A percentile compares a stretch with the other conserved stretches of the same genome.
Conservation (phyloP, 2,888 invertebrate species). For the Tipula unca region DNA sequence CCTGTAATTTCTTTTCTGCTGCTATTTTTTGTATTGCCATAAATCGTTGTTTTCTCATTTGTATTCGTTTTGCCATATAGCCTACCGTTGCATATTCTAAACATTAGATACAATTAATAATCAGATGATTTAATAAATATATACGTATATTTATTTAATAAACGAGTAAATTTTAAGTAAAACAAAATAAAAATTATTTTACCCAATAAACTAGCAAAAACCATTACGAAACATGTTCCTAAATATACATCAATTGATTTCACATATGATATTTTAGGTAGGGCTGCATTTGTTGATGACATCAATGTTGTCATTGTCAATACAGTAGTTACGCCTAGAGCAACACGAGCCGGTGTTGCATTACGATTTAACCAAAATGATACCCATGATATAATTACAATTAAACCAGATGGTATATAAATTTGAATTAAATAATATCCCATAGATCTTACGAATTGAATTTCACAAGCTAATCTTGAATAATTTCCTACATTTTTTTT, state of each 20-base stretch:
- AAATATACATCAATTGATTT: conserved; percentile 96
- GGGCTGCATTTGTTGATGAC: conserved; percentile 91
- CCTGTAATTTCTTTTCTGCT: conserved; percentile 80
- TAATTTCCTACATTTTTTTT: conserved; percentile 69
- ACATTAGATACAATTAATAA: conserved; percentile 29
- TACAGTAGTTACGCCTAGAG: conserved; percentile 90
- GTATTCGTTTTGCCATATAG: conserved; percentile 95
- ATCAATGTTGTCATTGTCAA: conserved; percentile 96
- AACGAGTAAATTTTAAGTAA: not conserved
- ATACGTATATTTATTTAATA: not conserved
- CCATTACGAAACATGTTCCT: conserved; percentile 98
- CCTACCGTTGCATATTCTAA: conserved; percentile 96
- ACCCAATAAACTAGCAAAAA: conserved; percentile 94
- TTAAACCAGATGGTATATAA: conserved; percentile 94
- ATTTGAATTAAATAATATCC: conserved; percentile 98
- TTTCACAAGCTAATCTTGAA: conserved; percentile 91
- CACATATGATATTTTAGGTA: conserved; percentile 97
- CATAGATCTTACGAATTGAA: conserved; percentile 95
- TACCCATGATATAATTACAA: conserved; percentile 96
- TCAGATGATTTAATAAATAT: not conserved
- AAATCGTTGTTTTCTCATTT: conserved; percentile 91
- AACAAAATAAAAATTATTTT: conserved; percentile 38
- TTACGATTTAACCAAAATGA: conserved; percentile 94
- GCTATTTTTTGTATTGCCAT: conserved; percentile 85
- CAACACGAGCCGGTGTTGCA: conserved; percentile 88